Evolutionary conservation across 2,113 vertebrate species (phyloP).

Genomic region (Cranoglanis bouderius): DNA sequence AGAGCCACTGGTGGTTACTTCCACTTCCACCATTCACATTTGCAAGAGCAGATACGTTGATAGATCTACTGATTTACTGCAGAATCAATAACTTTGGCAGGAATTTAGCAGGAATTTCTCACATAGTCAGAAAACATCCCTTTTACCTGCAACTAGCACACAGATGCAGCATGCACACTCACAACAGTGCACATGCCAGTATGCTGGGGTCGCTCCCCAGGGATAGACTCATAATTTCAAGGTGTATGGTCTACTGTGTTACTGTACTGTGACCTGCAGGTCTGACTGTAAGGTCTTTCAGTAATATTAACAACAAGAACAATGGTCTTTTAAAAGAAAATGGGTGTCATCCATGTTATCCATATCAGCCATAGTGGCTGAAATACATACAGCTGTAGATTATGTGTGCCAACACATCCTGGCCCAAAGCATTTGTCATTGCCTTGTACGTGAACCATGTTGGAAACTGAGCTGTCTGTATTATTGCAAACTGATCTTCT

Average conservation of each 20-base stretch:
- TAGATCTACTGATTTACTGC: too few relatives aligned
- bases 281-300: background rate
- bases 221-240: too few relatives aligned
- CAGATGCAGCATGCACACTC: background rate
- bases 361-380: background rate
- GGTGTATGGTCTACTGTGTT: too few relatives aligned
- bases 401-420: background rate
- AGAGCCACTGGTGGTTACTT: background rate
- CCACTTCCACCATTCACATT: background rate
- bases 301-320: background rate
- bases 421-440: background rate
- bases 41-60: too few relatives aligned
- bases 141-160: background rate
- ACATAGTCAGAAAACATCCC: too few relatives aligned
- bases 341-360: background rate
- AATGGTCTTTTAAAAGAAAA: background rate
- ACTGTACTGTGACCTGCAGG: too few relatives aligned
- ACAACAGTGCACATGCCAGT: background rate
- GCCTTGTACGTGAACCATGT: background rate
- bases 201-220: too few relatives aligned
- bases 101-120: background rate
- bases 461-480: background rate
- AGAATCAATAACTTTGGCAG: background rate
- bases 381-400: background rate
- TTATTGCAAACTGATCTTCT: background rate